A percentile compares a stretch with the other conserved stretches of the same genome.
phyloP scores from a whole-genome alignment of 2,888 invertebrate genomes.

The Prosapia bicincta region DNA sequence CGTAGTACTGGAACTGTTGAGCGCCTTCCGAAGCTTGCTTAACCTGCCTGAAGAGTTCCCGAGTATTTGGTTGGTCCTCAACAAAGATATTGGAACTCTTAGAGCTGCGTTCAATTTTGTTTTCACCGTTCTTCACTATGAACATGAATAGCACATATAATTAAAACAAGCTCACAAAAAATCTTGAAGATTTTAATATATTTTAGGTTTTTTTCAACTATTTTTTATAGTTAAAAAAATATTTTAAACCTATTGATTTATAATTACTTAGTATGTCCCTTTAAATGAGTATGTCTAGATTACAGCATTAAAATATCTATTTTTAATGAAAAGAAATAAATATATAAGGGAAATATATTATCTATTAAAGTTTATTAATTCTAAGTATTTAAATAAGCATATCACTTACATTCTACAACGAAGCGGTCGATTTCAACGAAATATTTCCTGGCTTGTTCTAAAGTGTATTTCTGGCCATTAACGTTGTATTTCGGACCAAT shows the following conservation, averaged over 20 bases:
- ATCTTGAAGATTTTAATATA: too few relatives aligned
- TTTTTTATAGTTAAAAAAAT: too few relatives aligned
- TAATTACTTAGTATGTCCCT: too few relatives aligned
- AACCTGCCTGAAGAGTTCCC: constrained; percentile 45
- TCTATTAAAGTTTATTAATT: too few relatives aligned
- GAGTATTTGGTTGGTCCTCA: constrained; percentile 61
- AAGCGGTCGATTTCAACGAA: constrained; percentile 64
- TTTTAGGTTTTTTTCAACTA: too few relatives aligned
- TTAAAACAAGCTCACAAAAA: too few relatives aligned
- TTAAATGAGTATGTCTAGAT: too few relatives aligned
- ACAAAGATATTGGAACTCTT: constrained; percentile 60
- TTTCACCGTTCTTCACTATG: constrained; percentile 57
- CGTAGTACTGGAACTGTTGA: background rate
- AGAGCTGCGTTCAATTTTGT: constrained; percentile 64
- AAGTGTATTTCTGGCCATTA: constrained; percentile 49
- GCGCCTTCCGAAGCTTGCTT: background rate
- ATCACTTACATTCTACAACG: constrained; percentile 49
- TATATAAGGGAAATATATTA: too few relatives aligned
- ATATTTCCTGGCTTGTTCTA: constrained; percentile 50
- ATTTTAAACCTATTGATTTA: too few relatives aligned
- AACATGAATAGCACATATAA: background rate
- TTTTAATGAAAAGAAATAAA: too few relatives aligned
- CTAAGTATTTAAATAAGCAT: too few relatives aligned
- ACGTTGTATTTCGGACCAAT: constrained; percentile 67
- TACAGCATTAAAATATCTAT: too few relatives aligned